phyloP scores from a whole-genome alignment of 2,113 vertebrate species.

The Phyllostomus discolor region DNA sequence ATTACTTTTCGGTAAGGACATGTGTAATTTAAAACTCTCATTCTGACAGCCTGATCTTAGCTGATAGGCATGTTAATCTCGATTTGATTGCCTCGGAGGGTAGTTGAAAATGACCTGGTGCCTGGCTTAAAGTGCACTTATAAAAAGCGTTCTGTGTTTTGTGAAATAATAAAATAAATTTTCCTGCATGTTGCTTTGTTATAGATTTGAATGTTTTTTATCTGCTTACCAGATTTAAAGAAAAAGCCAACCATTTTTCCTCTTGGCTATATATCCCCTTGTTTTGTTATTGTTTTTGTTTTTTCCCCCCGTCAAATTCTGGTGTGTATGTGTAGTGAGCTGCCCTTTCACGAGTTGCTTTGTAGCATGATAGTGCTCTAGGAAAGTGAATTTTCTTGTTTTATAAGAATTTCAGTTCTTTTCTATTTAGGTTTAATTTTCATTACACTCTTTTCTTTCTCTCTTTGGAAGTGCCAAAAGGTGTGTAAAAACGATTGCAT shows the following conservation, averaged over 20 bases:
- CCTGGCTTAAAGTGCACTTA: not conserved
- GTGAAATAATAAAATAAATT: not conserved
- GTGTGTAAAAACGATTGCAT: not conserved
- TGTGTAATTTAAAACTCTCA: constrained; percentile 18
- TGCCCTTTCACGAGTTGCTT: not conserved
- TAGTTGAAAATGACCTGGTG: not conserved
- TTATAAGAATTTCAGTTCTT: not conserved
- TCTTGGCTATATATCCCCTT: not conserved
- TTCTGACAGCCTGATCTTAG: constrained; percentile 3
- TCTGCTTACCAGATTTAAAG: not conserved
- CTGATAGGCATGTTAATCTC: constrained; percentile 56
- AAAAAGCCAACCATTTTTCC: not conserved
- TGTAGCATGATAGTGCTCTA: not conserved
- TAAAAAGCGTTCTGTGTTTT: not conserved
- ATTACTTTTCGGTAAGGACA: constrained; percentile 32
- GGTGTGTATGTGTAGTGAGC: not conserved
- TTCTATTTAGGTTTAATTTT: constrained; percentile 38
- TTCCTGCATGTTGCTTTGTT: constrained; percentile 4
- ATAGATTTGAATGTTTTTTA: not conserved
- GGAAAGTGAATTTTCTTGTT: not conserved
- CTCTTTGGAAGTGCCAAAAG: not conserved
- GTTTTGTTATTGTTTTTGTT: not conserved
- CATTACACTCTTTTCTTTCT: not conserved
- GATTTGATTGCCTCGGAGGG: constrained; percentile 54
- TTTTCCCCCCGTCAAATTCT: not conserved